These are phyloP conservation scores for Eristalis tenax DNA, from an alignment of 2,888 invertebrate species.

Conservation along the genomic window DNA sequence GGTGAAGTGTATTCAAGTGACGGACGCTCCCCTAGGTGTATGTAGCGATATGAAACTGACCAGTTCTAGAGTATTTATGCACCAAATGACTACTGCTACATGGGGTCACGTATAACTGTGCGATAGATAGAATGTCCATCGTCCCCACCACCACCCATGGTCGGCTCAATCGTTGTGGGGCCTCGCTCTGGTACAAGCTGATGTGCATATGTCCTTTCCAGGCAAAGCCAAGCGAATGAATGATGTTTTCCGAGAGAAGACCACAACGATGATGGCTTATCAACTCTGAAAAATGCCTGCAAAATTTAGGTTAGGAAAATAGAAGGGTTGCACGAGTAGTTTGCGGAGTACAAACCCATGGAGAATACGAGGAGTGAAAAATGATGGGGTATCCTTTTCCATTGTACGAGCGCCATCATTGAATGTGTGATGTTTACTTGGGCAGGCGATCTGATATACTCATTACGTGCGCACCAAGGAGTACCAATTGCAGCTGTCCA, in stretches of 20 bases:
- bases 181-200: constrained; percentile 14
- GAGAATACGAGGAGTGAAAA: constrained; percentile 35
- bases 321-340: constrained; percentile 43
- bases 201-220: constrained; percentile 53
- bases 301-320: constrained; percentile 66
- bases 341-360: constrained; percentile 19
- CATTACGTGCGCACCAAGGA: background rate
- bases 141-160: background rate
- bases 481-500: background rate
- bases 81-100: constrained; percentile 59
- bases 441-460: constrained; percentile 2
- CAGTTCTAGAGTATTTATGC: constrained; percentile 49
- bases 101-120: constrained; percentile 58
- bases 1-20: constrained; percentile 3
- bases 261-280: constrained; percentile 67
- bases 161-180: background rate
- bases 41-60: constrained; percentile 15
- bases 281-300: constrained; percentile 61
- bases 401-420: constrained; percentile 21
- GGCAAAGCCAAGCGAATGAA: constrained; percentile 34
- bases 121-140: constrained; percentile 18
- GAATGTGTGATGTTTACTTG: constrained; percentile 26
- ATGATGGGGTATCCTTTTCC: constrained; percentile 31
- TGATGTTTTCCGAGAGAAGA: constrained; percentile 49
- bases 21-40: background rate